phyloP scores from a whole-genome alignment of 1,140 invertebrate species.

The Limonius californicus region DNA sequence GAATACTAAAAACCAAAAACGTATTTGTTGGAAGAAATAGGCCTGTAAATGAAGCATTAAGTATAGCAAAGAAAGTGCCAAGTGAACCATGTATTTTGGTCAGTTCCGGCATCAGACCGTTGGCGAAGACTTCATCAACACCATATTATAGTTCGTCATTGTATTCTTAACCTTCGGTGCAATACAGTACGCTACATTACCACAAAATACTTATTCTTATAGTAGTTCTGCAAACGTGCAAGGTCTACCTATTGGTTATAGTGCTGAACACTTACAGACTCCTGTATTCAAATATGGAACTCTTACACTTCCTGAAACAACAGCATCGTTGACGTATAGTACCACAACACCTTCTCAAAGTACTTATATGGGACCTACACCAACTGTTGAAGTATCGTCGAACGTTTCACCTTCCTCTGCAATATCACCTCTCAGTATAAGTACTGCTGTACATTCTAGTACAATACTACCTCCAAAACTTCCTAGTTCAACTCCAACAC shows the following conservation, averaged over 20 bases:
- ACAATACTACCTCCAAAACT: neutral
- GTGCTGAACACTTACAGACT: neutral
- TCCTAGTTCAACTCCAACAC: neutral
- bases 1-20: conserved; percentile 76
- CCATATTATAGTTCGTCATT: neutral
- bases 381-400: conserved; percentile 27
- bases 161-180: conserved; percentile 32
- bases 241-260: neutral
- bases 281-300: neutral
- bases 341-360: conserved; percentile 13
- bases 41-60: conserved; percentile 63
- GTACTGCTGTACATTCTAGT: neutral
- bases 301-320: neutral
- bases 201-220: conserved; percentile 6
- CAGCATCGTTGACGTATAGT: neutral
- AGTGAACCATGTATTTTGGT: conserved; percentile 59
- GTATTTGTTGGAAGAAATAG: conserved; percentile 69
- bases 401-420: conserved; percentile 32
- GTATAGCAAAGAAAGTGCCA: conserved; percentile 65
- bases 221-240: neutral
- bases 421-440: neutral
- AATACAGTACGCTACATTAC: conserved; percentile 20
- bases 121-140: neutral
- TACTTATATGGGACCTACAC: conserved; percentile 4
- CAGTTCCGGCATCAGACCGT: neutral